These are phyloP conservation scores for Carabus problematicus DNA, from an alignment of 2,888 invertebrate genomes.

Conservation along the genomic window DNA sequence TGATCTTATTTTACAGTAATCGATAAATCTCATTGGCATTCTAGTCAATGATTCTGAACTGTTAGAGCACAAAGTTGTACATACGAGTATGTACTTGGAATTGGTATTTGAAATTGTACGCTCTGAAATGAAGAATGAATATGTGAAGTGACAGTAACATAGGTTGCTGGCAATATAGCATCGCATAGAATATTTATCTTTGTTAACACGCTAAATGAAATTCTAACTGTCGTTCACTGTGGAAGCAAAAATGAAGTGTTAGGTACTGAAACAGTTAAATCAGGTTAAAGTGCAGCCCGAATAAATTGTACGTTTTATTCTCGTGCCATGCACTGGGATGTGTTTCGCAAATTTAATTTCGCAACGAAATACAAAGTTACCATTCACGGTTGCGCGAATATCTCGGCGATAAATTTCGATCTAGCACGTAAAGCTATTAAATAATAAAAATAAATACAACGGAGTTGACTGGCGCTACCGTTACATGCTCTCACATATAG, in stretches of 20 bases:
- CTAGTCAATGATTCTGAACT: too few species aligned
- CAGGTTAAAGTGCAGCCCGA: slow-evolving; percentile 25
- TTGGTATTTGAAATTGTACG: too few species aligned
- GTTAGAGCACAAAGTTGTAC: too few species aligned
- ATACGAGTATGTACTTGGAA: too few species aligned
- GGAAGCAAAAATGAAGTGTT: slow-evolving; percentile 27
- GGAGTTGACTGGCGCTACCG: not conserved
- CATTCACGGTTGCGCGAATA: slow-evolving; percentile 26
- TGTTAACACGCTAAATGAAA: not conserved
- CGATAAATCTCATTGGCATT: too few species aligned
- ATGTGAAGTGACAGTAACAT: too few species aligned
- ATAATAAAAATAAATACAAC: slow-evolving; percentile 32
- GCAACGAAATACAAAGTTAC: slow-evolving; percentile 36
- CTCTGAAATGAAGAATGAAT: too few species aligned
- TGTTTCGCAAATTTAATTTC: slow-evolving; percentile 38
- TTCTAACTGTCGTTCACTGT: slow-evolving; percentile 22
- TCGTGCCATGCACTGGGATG: slow-evolving; percentile 23
- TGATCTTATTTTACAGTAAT: too few species aligned
- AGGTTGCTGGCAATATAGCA: too few species aligned
- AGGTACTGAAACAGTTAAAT: slow-evolving; percentile 32
- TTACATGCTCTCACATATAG: too few species aligned
- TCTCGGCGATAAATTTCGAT: slow-evolving; percentile 31
- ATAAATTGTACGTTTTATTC: slow-evolving; percentile 37
- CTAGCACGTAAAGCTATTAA: slow-evolving; percentile 25
- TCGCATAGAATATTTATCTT: slow-evolving; percentile 2